These are phyloP conservation scores for Ridgeia piscesae DNA, from an alignment of 1,140 invertebrate species.

Conservation along the genomic window DNA sequence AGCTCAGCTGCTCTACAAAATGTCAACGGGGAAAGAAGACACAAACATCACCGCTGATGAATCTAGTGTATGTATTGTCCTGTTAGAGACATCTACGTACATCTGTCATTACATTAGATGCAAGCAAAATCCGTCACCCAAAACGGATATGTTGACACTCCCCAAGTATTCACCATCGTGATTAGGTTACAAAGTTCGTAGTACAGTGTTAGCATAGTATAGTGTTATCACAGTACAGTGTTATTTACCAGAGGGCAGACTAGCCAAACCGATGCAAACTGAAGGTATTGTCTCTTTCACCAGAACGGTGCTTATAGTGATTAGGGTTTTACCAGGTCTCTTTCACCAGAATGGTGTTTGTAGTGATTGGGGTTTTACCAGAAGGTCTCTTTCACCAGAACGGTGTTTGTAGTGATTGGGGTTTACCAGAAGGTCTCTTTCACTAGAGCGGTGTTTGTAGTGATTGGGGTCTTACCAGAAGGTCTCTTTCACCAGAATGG, in stretches of 20 bases:
- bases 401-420: background rate
- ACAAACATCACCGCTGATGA: background rate
- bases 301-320: too few species aligned
- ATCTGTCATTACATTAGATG: too few species aligned
- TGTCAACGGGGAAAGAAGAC: background rate
- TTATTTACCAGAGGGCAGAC: too few species aligned
- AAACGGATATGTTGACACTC: too few species aligned
- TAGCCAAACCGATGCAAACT: too few species aligned
- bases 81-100: background rate
- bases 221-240: too few species aligned
- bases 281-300: too few species aligned
- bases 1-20: background rate
- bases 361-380: background rate
- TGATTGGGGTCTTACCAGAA: background rate
- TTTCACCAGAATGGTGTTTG: background rate
- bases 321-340: background rate
- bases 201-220: too few species aligned
- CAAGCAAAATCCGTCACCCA: too few species aligned
- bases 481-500: background rate
- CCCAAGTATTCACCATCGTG: too few species aligned
- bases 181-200: too few species aligned
- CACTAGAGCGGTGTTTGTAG: background rate
- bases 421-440: background rate
- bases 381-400: background rate
- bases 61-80: background rate